Base-by-base conservation (phyloP, 37 sponge, comb jelly and placozoan species). In the Spongilla lacustris region DNA sequence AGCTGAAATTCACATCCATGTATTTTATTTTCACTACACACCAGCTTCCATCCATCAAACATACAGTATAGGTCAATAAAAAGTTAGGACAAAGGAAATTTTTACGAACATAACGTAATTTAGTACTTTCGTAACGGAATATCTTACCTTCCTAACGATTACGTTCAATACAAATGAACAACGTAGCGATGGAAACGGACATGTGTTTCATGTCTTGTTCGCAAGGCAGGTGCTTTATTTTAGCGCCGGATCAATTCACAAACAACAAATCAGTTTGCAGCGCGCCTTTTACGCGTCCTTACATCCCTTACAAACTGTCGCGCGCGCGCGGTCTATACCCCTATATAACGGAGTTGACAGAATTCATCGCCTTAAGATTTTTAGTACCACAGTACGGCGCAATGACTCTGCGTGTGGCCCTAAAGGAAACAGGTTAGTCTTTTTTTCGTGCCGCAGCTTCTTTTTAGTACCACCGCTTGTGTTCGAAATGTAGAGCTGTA, bases 1-100 rank as follows among this genome's bases (percentile, higher is more conserved):
- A 41, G 41, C 41, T 41, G 41, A 41, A 41, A 41, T 41, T 41
- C 41, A 41, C 41, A 41, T 41, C 41, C 41, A 41, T 41, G 41
- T 41, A 41, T 41, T 41, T 41, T 41, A 41, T 41, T 41, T 41
- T 41, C 41, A 41, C 41, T 41, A 41, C 41, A 41, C 41, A 41
- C 41, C 41, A 41, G 41, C 41, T 41, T 41, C 41, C 41, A 41
- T 41, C 41, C 41, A 41, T 41, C 41, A 41, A 41, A 41, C 41
- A 58, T 58, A 58, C 58, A 58, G 58, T 58, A 58, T 58, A 58
- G 58, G 58, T 58, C 58, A 58, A 58, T 58, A 58, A 58, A 58
- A 58, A 58, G 58, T 58, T 58, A 58, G 58, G 58, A 58, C 58
- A 58, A 58, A 41, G 41, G 19, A 58, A 58, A 58, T 58, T 58